Conservation (phyloP, 92 coral and sea anemone species). For the Epizoanthus ramosus region DNA sequence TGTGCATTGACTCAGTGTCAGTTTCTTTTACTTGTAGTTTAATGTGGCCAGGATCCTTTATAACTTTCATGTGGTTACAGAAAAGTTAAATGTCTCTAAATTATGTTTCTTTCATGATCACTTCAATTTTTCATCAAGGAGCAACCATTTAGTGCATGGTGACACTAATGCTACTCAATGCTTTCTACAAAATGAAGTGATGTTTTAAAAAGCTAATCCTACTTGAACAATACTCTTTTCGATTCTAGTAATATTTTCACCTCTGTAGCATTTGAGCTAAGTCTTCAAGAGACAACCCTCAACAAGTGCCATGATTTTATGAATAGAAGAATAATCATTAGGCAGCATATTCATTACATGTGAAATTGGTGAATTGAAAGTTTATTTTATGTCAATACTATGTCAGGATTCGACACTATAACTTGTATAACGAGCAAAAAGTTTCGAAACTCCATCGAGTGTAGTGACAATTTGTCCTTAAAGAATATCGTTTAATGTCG, state of each 20-base stretch:
- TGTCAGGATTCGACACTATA: not conserved
- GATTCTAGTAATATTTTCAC: slow-evolving; percentile 15
- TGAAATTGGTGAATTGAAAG: slow-evolving; percentile 18
- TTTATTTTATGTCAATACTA: slow-evolving; percentile 26
- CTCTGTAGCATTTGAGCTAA: slow-evolving; percentile 22
- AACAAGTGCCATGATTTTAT: slow-evolving; percentile 30
- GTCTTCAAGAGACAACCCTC: slow-evolving; percentile 12
- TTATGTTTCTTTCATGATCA: slow-evolving; percentile 26
- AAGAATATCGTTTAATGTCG: slow-evolving; percentile 78
- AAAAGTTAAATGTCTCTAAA: slow-evolving; percentile 1
- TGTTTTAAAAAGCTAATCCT: slow-evolving; percentile 31
- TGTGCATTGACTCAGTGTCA: slow-evolving; percentile 12
- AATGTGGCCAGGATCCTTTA: not conserved
- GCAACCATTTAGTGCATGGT: not conserved
- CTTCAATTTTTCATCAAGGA: slow-evolving; percentile 35
- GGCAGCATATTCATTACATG: slow-evolving; percentile 20
- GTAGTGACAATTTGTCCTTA: slow-evolving; percentile 60
- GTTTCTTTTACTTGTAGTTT: not conserved
- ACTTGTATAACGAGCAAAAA: slow-evolving; percentile 1
- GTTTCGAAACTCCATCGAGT: slow-evolving; percentile 12
- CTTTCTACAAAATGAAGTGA: slow-evolving; percentile 7
- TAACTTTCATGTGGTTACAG: not conserved
- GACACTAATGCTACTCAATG: slow-evolving; percentile 10
- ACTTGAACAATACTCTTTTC: slow-evolving; percentile 22
- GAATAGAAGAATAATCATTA: slow-evolving; percentile 27